Percentiles rank a stretch among this genome's conserved stretches.
phyloP scores from a whole-genome alignment of 2,113 vertebrate genomes.

The Brevimyrus niger region DNA sequence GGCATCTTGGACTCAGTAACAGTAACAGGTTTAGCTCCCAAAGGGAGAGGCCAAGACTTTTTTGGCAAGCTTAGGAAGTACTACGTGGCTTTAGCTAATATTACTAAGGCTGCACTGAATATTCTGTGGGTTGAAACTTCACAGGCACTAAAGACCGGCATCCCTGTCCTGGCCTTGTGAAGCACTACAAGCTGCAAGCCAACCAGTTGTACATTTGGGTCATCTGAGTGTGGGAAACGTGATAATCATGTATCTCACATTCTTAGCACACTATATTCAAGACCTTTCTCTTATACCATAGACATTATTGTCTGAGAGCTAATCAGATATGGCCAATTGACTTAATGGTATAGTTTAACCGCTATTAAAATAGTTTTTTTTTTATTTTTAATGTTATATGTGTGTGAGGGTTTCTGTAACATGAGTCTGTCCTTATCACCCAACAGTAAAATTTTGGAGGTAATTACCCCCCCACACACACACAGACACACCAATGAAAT shows the following conservation, averaged over 20 bases:
- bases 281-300: not conserved
- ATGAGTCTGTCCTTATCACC: conserved; percentile 22
- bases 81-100: not conserved
- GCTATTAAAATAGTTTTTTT: not conserved
- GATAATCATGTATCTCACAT: not conserved
- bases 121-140: not conserved
- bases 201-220: not conserved
- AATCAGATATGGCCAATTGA: not conserved
- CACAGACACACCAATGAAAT: conserved; percentile 4
- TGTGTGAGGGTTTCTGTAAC: conserved; percentile 14
- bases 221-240: not conserved
- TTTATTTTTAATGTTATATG: not conserved
- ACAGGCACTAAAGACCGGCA: not conserved
- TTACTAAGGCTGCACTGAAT: not conserved
- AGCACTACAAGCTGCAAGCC: not conserved
- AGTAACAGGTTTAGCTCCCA: not conserved
- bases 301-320: not conserved
- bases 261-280: not conserved
- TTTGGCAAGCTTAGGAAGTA: not conserved
- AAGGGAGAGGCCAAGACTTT: not conserved
- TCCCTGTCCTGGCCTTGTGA: not conserved
- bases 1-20: not conserved
- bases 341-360: not conserved
- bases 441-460: conserved; percentile 14
- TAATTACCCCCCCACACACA: not conserved